phyloP scores from a whole-genome alignment of 1,140 invertebrate genomes.

The Caenorhabditis inopinata region DNA sequence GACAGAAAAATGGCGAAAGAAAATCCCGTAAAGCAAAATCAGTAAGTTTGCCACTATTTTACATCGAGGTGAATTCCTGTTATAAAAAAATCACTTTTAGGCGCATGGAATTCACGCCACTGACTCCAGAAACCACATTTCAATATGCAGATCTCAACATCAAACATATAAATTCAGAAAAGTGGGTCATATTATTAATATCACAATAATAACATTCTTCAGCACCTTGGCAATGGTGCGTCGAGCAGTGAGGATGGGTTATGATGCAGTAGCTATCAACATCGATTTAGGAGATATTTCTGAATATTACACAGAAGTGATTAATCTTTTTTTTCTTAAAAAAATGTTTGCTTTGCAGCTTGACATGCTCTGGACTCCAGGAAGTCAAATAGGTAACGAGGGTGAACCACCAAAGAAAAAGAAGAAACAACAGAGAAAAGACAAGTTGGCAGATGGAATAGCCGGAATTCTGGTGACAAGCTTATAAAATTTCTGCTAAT shows the following conservation, averaged over 20 bases:
- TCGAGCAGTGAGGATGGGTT: conserved; percentile 62
- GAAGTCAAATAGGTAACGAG: neutral
- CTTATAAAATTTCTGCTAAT: neutral
- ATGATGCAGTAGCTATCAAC: conserved; percentile 63
- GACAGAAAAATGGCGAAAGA: neutral
- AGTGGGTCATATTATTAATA: neutral
- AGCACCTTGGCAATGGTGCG: conserved; percentile 55
- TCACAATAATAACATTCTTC: neutral
- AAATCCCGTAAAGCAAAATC: neutral
- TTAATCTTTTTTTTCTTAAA: neutral
- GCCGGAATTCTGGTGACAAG: conserved; percentile 21
- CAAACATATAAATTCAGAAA: conserved; percentile 54
- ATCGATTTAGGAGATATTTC: conserved; percentile 60
- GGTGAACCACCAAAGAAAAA: conserved; percentile 54
- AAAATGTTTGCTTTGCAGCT: neutral
- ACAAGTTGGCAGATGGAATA: conserved; percentile 11
- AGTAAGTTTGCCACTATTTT: neutral
- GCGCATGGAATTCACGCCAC: conserved; percentile 15
- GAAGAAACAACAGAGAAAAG: conserved; percentile 54
- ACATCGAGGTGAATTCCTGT: no score
- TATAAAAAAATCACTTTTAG: neutral
- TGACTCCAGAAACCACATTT: conserved; percentile 41
- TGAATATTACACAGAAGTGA: conserved; percentile 22
- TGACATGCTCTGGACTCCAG: conserved; percentile 16
- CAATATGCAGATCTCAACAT: conserved; percentile 65